Base-by-base conservation (phyloP, 1,140 invertebrate species). In the Carposina sasakii region DNA sequence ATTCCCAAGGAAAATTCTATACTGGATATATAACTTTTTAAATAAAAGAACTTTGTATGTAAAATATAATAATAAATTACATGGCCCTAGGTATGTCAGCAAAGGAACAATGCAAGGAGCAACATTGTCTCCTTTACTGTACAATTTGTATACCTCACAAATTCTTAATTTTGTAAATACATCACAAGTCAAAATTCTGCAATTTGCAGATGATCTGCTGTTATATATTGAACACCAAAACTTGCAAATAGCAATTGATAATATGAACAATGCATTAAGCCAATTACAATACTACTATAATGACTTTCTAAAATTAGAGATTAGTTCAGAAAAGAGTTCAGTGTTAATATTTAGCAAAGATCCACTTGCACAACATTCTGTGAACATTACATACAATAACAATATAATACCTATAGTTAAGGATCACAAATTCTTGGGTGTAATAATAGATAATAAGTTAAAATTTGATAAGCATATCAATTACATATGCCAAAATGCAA, bases 91-190 rank as follows among this genome's bases (percentile, higher is more conserved):
- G 28, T 13, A 1, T 54, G 26, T 33, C 1, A 37, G 45, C 33
- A 65, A 61, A 47, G 55, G 55, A 1, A 57, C 54, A 43, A 59
- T 65, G 54, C 62, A 65, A 34, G 62, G 58, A 15, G 58, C 58
- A 8, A 58, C 55, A 3, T 37, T 57, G 8, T 66, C 59, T 12
- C 57, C 56, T 13, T 43, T 60, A 40, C 41, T 66, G 13, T 66
- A 62, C 45, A 60, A 60, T 36, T 23, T 58, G 1, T 66, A 62
- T 33, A 55, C 52, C 10, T 54, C 23, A 34, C 20, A 54, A 46
- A 54, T 42, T 40, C 20, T 45, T 15, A 53, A 48, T 50, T 62
- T 13, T 45, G 40, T 55, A 52, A 39, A 40, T 60, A 48, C 44
- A 19, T 8, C 13, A 16, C 10, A 26, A 36, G 41, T 60, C 22